Evolutionary conservation across 2,113 vertebrate species (phyloP).

Genomic region (Ammospiza caudacuta): DNA sequence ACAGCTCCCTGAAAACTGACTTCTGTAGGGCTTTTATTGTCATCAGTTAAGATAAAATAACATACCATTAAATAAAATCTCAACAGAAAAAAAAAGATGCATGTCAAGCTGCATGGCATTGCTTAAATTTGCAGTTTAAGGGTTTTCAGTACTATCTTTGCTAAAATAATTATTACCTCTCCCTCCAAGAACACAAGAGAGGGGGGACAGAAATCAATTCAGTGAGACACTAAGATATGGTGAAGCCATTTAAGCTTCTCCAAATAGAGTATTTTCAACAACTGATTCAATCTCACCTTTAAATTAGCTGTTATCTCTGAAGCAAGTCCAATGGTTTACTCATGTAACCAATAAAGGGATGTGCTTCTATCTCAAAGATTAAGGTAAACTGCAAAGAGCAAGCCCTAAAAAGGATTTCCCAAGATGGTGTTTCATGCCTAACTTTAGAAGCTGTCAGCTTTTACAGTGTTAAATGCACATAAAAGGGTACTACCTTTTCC

Average conservation of each 20-base stretch:
- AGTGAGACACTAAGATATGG: not conserved
- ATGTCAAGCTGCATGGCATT: not conserved
- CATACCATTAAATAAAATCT: not conserved
- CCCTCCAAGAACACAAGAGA: not conserved
- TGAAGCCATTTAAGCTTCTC: conserved; percentile 30
- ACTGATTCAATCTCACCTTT: conserved; percentile 48
- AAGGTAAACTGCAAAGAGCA: conserved; percentile 35
- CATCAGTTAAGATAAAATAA: not conserved
- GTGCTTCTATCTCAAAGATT: not conserved
- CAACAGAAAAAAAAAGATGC: not conserved
- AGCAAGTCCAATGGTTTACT: conserved; percentile 26
- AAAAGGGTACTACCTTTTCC: conserved; percentile 22
- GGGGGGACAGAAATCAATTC: conserved; percentile 1
- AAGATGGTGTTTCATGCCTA: conserved; percentile 30
- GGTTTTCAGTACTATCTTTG: not conserved
- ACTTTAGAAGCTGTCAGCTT: conserved; percentile 69
- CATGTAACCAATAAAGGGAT: not conserved
- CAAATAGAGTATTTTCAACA: conserved; percentile 33
- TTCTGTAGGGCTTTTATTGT: not conserved
- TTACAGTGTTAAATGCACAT: conserved; percentile 41
- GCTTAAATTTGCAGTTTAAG: not conserved
- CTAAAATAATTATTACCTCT: conserved; percentile 27
- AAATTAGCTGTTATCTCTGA: conserved; percentile 24
- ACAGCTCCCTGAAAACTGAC: not conserved
- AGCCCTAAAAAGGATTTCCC: conserved; percentile 30